Evolutionary conservation across 1,140 invertebrate genomes (phyloP).

Genomic region (Campodea augens): DNA sequence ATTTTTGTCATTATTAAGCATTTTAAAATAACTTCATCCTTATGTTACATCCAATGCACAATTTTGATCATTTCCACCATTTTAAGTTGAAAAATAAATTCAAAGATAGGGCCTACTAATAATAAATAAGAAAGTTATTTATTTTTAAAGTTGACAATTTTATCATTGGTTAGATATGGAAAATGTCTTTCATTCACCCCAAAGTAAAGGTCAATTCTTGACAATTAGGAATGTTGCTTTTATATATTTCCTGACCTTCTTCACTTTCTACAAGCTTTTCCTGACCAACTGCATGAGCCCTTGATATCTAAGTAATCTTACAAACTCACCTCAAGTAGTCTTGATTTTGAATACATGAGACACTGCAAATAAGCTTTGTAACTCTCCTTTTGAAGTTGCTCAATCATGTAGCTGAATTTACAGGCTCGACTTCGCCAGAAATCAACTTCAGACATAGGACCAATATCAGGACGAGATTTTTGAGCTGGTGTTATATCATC

Average conservation of each 20-base stretch:
- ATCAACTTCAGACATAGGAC: constrained; percentile 55
- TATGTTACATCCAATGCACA: too few species aligned
- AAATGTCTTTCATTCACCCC: too few species aligned
- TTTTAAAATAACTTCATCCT: too few species aligned
- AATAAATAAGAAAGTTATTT: too few species aligned
- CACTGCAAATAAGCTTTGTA: constrained; percentile 42
- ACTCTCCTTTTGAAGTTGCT: constrained; percentile 46
- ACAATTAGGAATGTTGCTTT: background rate
- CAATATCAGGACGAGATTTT: constrained; percentile 56
- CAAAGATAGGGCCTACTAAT: too few species aligned
- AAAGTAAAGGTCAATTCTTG: too few species aligned
- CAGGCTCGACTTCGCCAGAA: constrained; percentile 61
- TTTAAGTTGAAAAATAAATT: too few species aligned
- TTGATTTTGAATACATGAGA: constrained; percentile 42
- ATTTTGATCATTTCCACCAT: too few species aligned
- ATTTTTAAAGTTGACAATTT: too few species aligned
- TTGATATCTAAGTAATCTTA: background rate
- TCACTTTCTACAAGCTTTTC: background rate
- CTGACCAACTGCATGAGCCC: too few species aligned
- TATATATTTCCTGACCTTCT: background rate
- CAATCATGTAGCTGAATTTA: constrained; percentile 56
- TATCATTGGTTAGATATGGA: too few species aligned
- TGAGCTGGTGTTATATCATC: constrained; percentile 50
- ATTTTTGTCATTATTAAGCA: too few species aligned
- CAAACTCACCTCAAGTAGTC: constrained; percentile 40